Conservation (phyloP, 2,888 invertebrate genomes). For the Aethes cnicana region DNA sequence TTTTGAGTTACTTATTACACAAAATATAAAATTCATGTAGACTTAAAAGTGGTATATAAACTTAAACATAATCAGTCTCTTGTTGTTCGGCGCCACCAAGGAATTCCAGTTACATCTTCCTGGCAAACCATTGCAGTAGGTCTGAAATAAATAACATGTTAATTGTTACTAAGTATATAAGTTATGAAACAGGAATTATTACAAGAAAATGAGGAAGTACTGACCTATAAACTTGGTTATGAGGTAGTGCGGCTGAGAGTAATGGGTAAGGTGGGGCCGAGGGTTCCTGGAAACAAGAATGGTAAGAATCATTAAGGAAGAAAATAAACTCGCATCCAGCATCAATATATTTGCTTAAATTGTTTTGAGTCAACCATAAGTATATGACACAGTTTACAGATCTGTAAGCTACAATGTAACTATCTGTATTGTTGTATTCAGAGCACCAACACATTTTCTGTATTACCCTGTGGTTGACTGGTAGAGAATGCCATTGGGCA, state of each 20-base stretch:
- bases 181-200: too few relatives aligned
- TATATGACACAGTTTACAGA: too few relatives aligned
- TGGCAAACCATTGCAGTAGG: constrained; percentile 58
- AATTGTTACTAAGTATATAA: neutral
- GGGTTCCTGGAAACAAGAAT: constrained; percentile 60
- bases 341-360: too few relatives aligned
- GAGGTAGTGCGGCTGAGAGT: constrained; percentile 68
- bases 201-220: constrained; percentile 1
- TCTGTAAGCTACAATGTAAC: too few relatives aligned
- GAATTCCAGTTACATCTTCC: constrained; percentile 72
- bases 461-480: too few relatives aligned
- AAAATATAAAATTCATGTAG: constrained; percentile 40
- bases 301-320: too few relatives aligned
- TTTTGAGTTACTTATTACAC: constrained; percentile 40
- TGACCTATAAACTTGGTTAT: constrained; percentile 73
- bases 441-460: too few relatives aligned
- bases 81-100: constrained; percentile 76
- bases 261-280: constrained; percentile 65
- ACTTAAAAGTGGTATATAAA: constrained; percentile 39
- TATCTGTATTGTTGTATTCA: too few relatives aligned
- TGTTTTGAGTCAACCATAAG: too few relatives aligned
- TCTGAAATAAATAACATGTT: constrained; percentile 45
- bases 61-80: constrained; percentile 75
- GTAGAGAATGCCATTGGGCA: too few relatives aligned
- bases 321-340: too few relatives aligned